phyloP scores from a whole-genome alignment of 2,113 vertebrate species.

The Paracanthobrama guichenoti region DNA sequence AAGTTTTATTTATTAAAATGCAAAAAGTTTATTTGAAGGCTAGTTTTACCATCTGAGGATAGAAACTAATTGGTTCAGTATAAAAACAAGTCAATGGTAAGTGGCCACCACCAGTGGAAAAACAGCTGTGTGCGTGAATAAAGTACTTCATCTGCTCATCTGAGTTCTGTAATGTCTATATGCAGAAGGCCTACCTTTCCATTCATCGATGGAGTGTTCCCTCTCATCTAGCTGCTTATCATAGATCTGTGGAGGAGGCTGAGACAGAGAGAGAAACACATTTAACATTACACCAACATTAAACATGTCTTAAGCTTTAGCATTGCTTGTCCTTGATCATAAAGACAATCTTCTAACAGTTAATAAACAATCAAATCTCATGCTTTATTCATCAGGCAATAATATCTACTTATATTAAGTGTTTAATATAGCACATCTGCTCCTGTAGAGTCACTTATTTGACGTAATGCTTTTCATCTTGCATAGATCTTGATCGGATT shows the following conservation, averaged over 20 bases:
- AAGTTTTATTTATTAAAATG: neutral
- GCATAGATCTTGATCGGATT: neutral
- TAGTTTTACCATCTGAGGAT: neutral
- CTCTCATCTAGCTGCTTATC: conserved; percentile 98
- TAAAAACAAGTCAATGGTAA: neutral
- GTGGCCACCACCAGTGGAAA: neutral
- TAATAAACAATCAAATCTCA: neutral
- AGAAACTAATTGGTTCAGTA: neutral
- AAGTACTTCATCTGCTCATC: neutral
- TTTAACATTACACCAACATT: neutral
- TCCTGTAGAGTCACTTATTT: neutral
- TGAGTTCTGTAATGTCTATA: neutral
- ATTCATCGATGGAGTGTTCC: conserved; percentile 99
- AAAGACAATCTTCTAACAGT: neutral
- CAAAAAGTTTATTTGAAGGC: neutral
- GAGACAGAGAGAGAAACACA: conserved; percentile 62
- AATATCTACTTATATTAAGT: neutral
- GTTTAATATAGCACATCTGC: neutral
- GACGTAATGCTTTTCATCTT: neutral
- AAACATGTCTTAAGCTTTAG: neutral
- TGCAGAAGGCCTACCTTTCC: conserved; percentile 86
- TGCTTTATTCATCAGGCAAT: neutral
- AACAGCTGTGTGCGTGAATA: neutral
- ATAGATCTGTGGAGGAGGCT: conserved; percentile 99
- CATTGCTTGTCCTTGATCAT: conserved; percentile 1